Conservation (phyloP, 2,113 vertebrate genomes). For the Sylvia atricapilla region DNA sequence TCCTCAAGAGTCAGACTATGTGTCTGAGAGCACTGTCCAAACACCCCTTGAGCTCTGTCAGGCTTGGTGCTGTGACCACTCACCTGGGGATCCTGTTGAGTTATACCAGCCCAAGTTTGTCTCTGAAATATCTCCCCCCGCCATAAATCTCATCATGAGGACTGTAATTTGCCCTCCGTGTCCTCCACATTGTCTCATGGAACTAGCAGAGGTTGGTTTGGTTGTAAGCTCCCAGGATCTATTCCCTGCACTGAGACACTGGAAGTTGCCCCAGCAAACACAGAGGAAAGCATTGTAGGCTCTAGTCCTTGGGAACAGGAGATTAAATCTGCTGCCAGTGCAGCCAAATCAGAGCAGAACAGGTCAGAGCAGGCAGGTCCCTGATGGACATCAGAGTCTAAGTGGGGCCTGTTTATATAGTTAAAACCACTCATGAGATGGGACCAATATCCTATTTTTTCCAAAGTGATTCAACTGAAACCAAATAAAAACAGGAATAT, state of each 20-base stretch:
- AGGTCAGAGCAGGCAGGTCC: not conserved
- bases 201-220: not conserved
- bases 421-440: not conserved
- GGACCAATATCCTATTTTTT: not conserved
- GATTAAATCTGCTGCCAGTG: not conserved
- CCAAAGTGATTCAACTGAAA: not conserved
- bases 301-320: not conserved
- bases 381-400: not conserved
- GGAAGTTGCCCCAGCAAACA: not conserved
- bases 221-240: not conserved
- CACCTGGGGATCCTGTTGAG: not conserved
- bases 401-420: not conserved
- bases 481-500: not conserved
- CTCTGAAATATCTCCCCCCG: not conserved
- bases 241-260: not conserved
- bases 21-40: not conserved
- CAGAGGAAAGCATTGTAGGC: not conserved
- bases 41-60: not conserved
- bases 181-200: not conserved
- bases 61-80: not conserved
- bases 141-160: not conserved
- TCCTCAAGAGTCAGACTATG: not conserved
- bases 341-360: not conserved
- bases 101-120: not conserved
- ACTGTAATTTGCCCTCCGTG: not conserved